phyloP scores from a whole-genome alignment of 2,888 invertebrate species.

The Lepetodrilus schrolli region DNA sequence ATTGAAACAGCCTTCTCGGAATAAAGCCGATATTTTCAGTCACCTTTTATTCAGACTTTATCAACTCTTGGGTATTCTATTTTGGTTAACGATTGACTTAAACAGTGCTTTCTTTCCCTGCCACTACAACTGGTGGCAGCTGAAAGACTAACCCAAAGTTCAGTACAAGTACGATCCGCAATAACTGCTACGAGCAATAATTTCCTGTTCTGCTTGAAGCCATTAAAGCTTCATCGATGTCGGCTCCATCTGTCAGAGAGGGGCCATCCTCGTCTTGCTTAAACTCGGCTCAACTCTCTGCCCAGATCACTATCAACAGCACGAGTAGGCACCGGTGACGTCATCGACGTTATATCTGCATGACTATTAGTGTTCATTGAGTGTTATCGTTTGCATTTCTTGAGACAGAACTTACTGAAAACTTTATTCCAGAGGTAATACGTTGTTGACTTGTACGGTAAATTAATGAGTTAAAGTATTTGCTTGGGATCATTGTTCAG shows the following conservation, averaged over 20 bases:
- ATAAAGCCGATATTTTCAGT: background rate
- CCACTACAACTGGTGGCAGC: background rate
- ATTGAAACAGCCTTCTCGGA: slow-evolving; percentile 1
- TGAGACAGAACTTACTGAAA: background rate
- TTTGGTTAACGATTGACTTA: slow-evolving; percentile 6
- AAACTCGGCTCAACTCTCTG: background rate
- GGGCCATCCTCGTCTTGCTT: background rate
- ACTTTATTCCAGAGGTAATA: too few relatives aligned
- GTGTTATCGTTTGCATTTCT: background rate
- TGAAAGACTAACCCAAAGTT: background rate
- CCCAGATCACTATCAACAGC: background rate
- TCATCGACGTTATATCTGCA: background rate
- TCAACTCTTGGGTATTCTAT: background rate
- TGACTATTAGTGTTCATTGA: background rate
- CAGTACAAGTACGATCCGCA: background rate
- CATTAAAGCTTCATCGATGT: slow-evolving; percentile 14
- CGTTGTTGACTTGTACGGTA: too few relatives aligned
- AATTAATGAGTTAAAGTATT: too few relatives aligned
- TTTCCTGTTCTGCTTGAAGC: slow-evolving; percentile 22
- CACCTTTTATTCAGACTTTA: background rate
- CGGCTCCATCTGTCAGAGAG: slow-evolving; percentile 8
- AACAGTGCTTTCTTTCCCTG: background rate
- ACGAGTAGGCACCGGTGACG: background rate
- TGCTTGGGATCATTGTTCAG: too few relatives aligned
- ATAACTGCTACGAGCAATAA: background rate